Conservation (phyloP, 35 echinoderm and acorn worm genomes). For the Ptychodera flava region DNA sequence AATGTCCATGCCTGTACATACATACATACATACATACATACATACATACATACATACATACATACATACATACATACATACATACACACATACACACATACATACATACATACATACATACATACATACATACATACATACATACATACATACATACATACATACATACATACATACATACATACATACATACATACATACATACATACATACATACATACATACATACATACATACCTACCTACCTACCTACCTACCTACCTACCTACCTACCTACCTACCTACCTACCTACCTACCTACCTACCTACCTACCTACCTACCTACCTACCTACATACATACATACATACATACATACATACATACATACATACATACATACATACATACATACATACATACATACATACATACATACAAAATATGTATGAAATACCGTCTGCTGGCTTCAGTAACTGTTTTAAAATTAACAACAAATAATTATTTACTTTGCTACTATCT, state of each 20-base stretch:
- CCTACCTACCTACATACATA: no score
- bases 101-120: slow-evolving; percentile 11
- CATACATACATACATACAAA: no score
- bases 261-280: neutral
- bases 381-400: no score
- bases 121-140: slow-evolving; percentile 13
- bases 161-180: slow-evolving; percentile 13
- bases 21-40: slow-evolving; percentile 8
- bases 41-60: slow-evolving; percentile 18
- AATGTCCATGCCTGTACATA: no score
- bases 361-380: slow-evolving; percentile 19
- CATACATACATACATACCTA: slow-evolving; percentile 15
- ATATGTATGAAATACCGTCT: no score
- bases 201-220: slow-evolving; percentile 15
- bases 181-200: slow-evolving; percentile 15
- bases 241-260: neutral
- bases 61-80: slow-evolving; percentile 15
- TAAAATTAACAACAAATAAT: no score
- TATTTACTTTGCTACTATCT: no score
- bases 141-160: slow-evolving; percentile 13
- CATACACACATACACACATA: slow-evolving; percentile 13
- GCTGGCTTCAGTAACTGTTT: no score
- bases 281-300: neutral
- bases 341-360: slow-evolving; percentile 18
- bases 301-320: no score